phyloP scores from a whole-genome alignment of 2,797 vertebrate species.

The Phylloscopus collybita region DNA sequence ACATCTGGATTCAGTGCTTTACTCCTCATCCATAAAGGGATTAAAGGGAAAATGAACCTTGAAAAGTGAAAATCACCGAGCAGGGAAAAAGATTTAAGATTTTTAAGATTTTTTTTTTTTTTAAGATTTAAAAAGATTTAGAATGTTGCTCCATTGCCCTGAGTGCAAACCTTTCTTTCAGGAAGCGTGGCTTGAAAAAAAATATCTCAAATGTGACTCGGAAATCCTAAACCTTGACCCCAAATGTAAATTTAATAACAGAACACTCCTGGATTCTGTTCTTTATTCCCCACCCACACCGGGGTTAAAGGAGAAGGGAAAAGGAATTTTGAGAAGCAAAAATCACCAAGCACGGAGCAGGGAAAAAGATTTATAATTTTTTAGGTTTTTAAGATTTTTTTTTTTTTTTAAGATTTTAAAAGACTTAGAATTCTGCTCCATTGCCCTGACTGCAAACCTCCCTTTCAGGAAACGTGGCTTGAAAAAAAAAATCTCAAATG shows the following conservation, averaged over 20 bases:
- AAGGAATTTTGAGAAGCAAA: not conserved
- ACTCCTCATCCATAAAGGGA: accelerated
- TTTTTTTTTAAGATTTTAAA: too few relatives aligned
- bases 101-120: too few relatives aligned
- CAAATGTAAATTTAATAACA: accelerated
- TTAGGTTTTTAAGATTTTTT: too few relatives aligned
- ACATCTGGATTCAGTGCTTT: accelerated
- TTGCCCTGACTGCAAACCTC: too few relatives aligned
- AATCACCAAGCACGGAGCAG: not conserved
- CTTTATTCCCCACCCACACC: not conserved
- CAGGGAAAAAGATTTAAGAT: too few relatives aligned
- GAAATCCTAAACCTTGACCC: not conserved
- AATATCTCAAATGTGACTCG: not conserved
- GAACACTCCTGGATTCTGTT: not conserved
- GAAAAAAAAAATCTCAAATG: too few relatives aligned
- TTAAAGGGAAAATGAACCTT: not conserved
- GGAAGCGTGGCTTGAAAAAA: not conserved
- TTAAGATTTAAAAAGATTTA: too few relatives aligned
- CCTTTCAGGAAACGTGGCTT: too few relatives aligned
- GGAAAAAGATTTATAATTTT: too few relatives aligned
- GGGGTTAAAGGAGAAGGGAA: not conserved
- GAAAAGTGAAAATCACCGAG: not conserved
- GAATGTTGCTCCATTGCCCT: accelerated
- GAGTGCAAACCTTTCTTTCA: not conserved
- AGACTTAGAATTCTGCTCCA: too few relatives aligned